Evolutionary conservation across 2,113 vertebrate genomes (phyloP).

Genomic region (Antechinus stuartii): DNA sequence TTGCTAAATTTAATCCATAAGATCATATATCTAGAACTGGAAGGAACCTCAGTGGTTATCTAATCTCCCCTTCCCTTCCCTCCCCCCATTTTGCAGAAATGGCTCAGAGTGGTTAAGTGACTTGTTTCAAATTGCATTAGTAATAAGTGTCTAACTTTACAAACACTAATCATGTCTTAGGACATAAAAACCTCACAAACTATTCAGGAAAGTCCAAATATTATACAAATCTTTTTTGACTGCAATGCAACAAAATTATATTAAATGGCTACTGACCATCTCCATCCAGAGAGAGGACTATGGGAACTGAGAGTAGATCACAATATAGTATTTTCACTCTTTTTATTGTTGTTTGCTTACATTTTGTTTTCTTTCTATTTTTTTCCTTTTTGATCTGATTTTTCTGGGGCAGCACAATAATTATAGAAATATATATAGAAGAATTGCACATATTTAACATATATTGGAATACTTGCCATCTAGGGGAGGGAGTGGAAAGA

Average conservation of each 20-base stretch:
- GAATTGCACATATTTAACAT: too few species aligned
- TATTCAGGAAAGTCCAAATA: neutral
- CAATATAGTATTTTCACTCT: too few species aligned
- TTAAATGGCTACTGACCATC: neutral
- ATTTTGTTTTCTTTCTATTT: too few species aligned
- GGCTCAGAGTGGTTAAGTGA: neutral
- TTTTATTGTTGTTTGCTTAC: too few species aligned
- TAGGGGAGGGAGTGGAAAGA: too few species aligned
- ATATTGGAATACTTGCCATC: too few species aligned
- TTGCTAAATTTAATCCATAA: neutral
- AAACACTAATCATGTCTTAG: neutral
- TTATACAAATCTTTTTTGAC: neutral
- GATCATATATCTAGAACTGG: neutral
- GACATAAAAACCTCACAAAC: neutral
- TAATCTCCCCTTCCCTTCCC: neutral
- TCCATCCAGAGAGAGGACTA: too few species aligned
- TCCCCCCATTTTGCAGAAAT: neutral
- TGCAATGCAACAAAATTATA: neutral
- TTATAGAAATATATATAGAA: too few species aligned
- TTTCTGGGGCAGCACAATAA: too few species aligned
- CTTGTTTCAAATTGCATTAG: neutral
- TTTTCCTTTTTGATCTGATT: too few species aligned
- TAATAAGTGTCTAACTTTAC: neutral
- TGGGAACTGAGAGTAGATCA: too few species aligned
- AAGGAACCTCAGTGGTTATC: neutral